Base-by-base conservation (phyloP, 1,140 invertebrate species). In the Oncopodura yosiiana region DNA sequence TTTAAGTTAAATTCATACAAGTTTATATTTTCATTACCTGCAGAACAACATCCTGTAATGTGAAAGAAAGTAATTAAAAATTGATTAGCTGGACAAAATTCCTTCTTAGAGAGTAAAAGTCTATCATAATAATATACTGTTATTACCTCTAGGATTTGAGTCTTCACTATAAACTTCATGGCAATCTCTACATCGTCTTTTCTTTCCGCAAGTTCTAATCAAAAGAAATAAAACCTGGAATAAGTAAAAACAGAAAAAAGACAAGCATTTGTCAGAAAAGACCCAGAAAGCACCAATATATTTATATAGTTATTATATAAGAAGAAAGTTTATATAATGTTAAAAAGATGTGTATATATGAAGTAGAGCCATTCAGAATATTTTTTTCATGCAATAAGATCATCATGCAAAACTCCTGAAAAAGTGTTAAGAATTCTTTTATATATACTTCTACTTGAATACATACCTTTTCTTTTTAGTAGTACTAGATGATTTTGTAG, bases 31-130 rank as follows among this genome's bases (percentile, higher is more conserved):
- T 89, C 90, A n/a, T n/a, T n/a, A n/a, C n/a, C 21, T 81, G 75
- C 21, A 78, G 73, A 73, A 94, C 94, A 37, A 83, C 80, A 50
- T 88, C 86, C 64, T n/a, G n/a, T n/a, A n/a, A n/a, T 84, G 80
- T 37, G 77, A 71, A 66, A 83, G 86, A 61, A 83, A 72, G 69
- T 87, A 80, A 67, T 60, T 83, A 80, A 66, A n/a, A n/a, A n/a
- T n/a, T n/a, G n/a, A n/a, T n/a, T n/a, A n/a, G n/a, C n/a, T n/a
- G n/a, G n/a, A n/a, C 81, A 84, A 68, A 81, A 79, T 60, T 77
- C 78, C 69, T 65, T 76, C 19, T 67, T 71, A 62, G 5, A 54
- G 49, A 6, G 50, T 55, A 16, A 57, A 55, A 36, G 39, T 54
- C 27, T 30, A 39, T 26, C 49, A 52, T 64, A 66, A 26, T 54